A percentile compares a stretch with the other conserved stretches of the same genome.
Evolutionary conservation across 2,113 vertebrate genomes (phyloP).

Genomic region (Pelvicachromis taeniatus): DNA sequence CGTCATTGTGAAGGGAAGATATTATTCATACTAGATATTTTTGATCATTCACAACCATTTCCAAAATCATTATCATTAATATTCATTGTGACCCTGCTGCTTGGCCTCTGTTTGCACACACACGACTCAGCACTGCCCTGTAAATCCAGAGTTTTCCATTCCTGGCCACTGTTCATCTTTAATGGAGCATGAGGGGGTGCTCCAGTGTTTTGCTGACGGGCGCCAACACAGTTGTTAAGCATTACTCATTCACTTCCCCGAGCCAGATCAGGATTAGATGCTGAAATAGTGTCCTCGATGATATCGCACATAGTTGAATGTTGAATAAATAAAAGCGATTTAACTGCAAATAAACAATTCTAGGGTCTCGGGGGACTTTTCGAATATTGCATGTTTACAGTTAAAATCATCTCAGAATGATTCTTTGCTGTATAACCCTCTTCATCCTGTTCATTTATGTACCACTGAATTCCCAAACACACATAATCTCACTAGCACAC

Average conservation of each 20-base stretch:
- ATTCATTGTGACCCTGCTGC: not conserved
- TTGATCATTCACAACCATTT: not conserved
- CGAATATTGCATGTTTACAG: not conserved
- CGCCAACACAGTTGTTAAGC: conserved; percentile 4
- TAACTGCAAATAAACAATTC: not conserved
- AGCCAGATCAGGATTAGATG: not conserved
- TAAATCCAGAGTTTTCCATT: conserved; percentile 1
- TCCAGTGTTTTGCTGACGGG: conserved; percentile 19
- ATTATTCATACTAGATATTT: not conserved
- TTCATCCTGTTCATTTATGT: not conserved
- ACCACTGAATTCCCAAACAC: not conserved
- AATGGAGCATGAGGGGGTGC: conserved; percentile 20
- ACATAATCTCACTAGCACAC: not conserved
- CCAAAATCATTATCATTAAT: not conserved
- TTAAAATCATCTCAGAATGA: not conserved
- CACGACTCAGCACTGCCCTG: not conserved
- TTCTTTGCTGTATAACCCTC: not conserved
- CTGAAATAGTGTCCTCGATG: not conserved
- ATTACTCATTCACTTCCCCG: not conserved
- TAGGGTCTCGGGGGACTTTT: not conserved
- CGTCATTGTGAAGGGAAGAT: not conserved
- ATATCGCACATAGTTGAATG: not conserved
- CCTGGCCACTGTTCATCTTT: conserved; percentile 33
- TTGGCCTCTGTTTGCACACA: conserved; percentile 4
- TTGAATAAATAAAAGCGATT: conserved; percentile 3